Percentiles rank a stretch among this genome's conserved stretches.
Conservation (phyloP, 37 sponge, comb jelly and placozoan genomes). For the Amphimedon queenslandica region DNA sequence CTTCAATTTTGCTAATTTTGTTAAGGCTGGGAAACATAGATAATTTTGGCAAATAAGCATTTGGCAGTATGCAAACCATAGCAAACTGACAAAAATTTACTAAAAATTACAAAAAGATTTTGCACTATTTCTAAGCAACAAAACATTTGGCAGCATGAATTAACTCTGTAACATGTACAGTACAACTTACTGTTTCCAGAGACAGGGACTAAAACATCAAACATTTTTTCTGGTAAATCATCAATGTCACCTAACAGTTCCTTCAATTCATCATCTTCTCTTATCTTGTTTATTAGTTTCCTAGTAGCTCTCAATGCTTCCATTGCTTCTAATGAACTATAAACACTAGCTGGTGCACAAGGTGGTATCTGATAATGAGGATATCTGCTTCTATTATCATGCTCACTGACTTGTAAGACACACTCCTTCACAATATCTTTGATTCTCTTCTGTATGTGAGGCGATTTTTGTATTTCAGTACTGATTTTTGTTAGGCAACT, state of each 20-base stretch:
- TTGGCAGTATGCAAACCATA: too few species aligned
- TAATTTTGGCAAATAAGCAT: too few species aligned
- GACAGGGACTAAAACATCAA: too few species aligned
- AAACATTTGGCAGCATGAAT: too few species aligned
- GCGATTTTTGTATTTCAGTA: constrained; percentile 8
- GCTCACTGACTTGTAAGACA: constrained; percentile 30
- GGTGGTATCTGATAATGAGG: constrained; percentile 48
- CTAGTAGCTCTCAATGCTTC: constrained; percentile 32
- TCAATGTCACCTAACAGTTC: constrained; percentile 9
- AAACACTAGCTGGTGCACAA: constrained; percentile 29
- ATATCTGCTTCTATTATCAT: constrained; percentile 38
- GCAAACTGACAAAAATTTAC: too few species aligned
- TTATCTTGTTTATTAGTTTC: constrained; percentile 11
- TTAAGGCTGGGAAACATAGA: too few species aligned
- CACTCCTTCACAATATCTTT: constrained; percentile 5
- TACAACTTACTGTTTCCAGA: too few species aligned
- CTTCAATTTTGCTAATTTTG: too few species aligned
- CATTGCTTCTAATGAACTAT: constrained; percentile 17
- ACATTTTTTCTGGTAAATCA: constrained; percentile 6
- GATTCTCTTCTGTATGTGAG: constrained; percentile 4
- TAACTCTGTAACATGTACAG: too few species aligned
- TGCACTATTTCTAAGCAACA: too few species aligned
- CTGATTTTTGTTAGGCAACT: constrained; percentile 20
- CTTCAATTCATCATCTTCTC: neutral
- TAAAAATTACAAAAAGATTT: too few species aligned